Evolutionary conservation across 2,888 invertebrate species (phyloP).

Genomic region (Caenorhabditis becei): DNA sequence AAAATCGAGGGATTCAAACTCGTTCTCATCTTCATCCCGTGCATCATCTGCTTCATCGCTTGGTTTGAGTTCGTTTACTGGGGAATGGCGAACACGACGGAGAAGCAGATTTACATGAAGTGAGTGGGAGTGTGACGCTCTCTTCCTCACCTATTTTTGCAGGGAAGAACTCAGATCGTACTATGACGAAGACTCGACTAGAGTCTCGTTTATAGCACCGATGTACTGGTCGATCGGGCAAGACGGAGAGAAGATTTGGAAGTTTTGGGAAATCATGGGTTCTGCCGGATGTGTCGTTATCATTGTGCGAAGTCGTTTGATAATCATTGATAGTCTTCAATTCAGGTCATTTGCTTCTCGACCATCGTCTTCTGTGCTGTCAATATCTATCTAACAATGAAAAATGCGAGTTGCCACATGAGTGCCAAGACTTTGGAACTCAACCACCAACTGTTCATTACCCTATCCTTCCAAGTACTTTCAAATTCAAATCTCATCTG

Average conservation of each 20-base stretch:
- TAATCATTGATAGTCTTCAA: not conserved
- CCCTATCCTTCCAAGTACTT: constrained; percentile 30
- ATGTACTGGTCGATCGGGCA: constrained; percentile 41
- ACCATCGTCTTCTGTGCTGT: constrained; percentile 32
- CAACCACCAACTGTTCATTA: constrained; percentile 38
- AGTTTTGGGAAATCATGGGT: constrained; percentile 5
- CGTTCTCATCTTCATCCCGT: constrained; percentile 35
- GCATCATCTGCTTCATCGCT: constrained; percentile 35
- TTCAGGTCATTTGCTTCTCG: constrained; percentile 33
- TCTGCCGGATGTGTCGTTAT: constrained; percentile 39
- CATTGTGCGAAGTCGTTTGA: constrained; percentile 9
- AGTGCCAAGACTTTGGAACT: constrained; percentile 33
- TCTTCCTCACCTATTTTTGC: not conserved
- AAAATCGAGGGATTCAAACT: constrained; percentile 45
- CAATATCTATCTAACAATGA: constrained; percentile 37
- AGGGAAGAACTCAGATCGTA: constrained; percentile 31
- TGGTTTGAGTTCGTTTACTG: constrained; percentile 53
- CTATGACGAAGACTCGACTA: constrained; percentile 25
- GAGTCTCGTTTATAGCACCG: constrained; percentile 40
- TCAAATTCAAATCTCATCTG: too few species aligned
- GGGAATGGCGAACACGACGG: constrained; percentile 46
- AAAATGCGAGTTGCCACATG: constrained; percentile 33
- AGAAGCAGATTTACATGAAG: constrained; percentile 48
- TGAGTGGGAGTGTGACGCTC: not conserved
- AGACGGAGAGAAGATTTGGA: constrained; percentile 35